These are phyloP conservation scores for Artibeus jamaicensis DNA, from an alignment of 2,797 vertebrate genomes.

Conservation along the genomic window DNA sequence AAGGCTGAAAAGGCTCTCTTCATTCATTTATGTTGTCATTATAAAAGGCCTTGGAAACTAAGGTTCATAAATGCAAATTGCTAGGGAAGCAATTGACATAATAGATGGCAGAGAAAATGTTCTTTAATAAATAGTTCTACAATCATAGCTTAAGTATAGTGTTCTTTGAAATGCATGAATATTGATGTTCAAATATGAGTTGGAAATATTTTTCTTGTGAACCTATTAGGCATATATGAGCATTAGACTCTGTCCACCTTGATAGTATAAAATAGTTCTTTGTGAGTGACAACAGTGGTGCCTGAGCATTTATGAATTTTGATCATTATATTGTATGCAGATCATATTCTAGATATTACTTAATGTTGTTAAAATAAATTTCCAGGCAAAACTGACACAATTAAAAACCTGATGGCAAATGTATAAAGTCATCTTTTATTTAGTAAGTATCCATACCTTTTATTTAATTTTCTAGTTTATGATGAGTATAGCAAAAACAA, in stretches of 20 bases:
- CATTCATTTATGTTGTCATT: conserved; percentile 61
- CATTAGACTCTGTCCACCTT: neutral
- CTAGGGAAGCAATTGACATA: conserved; percentile 55
- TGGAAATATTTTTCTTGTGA: neutral
- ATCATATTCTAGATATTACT: neutral
- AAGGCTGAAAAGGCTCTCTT: conserved; percentile 47
- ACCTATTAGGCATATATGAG: neutral
- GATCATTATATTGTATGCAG: neutral
- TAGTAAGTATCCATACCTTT: neutral
- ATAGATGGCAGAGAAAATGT: conserved; percentile 68
- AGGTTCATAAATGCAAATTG: conserved; percentile 67
- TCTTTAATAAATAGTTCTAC: conserved; percentile 64
- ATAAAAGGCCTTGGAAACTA: conserved; percentile 68
- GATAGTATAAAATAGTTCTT: neutral
- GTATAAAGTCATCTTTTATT: conserved; percentile 4
- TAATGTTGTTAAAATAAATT: conserved; percentile 30
- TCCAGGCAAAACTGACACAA: neutral
- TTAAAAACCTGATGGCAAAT: conserved; percentile 16
- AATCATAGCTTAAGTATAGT: neutral
- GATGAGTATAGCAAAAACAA: neutral
- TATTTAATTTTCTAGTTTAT: neutral
- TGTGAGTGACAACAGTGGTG: neutral
- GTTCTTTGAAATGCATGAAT: conserved; percentile 48
- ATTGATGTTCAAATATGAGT: conserved; percentile 24
- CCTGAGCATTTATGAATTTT: neutral